Base-by-base conservation (phyloP, 2,888 invertebrate genomes). In the Drosophila kuntzei region DNA sequence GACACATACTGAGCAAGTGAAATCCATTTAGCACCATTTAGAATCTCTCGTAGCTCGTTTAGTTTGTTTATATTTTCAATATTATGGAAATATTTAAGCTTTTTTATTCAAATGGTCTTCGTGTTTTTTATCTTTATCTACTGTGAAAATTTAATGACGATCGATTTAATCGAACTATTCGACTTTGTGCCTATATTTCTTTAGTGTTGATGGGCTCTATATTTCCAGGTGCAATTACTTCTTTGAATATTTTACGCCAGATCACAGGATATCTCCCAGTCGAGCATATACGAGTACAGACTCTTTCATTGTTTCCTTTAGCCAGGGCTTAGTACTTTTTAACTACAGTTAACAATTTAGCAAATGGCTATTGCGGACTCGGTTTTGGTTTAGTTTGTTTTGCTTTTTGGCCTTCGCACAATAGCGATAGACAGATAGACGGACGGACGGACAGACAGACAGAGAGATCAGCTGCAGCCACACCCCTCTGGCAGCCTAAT, bases 301-400 rank as follows among this genome's bases (percentile, higher is more conserved):
- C 5, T 32, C 25, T 22, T 32, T 16, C 22, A 14, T 44, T 32
- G 29, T 54, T 29, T 65, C 49, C 14, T 47, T 54, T 51, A 53
- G 60, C 49, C 25, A 16, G 60, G 59, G 68, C 64, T 80, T 64
- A 66, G 60, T 60, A 62, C 41, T 58, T 66, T 55, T 71, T 69
- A 74, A 64, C 62, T 79, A 74, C 63, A 76, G 79, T 71, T 67
- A 83, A 80, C 85, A 79, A 80, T 85, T 85, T 84, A 76, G 72
- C 76, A 84, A 87, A 89, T 84, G 67, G 69, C 66, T 55, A 49
- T 78, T 64, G 47, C 59, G 71, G 50, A 37, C 46, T 54, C 20
- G 37, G n/a, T 61, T 54, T 41, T 43, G 62, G 62, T 39, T 60
- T 50, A 49, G 50, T 61, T 57, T 67, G 71, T 79, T 76, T 75